phyloP scores from a whole-genome alignment of 2,888 invertebrate genomes.

The Tachystola acroxantha region DNA sequence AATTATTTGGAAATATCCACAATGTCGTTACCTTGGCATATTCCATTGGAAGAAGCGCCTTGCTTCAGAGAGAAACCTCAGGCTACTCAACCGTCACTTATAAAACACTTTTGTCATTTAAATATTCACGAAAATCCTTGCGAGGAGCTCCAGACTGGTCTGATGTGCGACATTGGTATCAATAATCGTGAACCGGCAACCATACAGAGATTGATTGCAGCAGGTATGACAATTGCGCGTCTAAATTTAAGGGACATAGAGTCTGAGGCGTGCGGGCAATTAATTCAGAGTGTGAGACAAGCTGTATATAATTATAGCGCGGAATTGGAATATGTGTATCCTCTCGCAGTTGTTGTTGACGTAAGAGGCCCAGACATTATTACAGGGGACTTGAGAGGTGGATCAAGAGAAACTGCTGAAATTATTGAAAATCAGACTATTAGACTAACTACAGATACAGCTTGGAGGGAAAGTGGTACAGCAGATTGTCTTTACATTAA shows the following conservation, averaged over 20 bases:
- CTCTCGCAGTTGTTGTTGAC: constrained; percentile 63
- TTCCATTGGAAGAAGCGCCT: constrained; percentile 51
- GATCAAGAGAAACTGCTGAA: constrained; percentile 49
- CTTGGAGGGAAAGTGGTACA: constrained; percentile 75
- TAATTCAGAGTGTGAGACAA: constrained; percentile 64
- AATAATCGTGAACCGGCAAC: constrained; percentile 51
- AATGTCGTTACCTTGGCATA: constrained; percentile 68
- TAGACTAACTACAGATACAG: constrained; percentile 68
- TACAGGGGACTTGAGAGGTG: constrained; percentile 61
- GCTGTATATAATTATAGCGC: constrained; percentile 69
- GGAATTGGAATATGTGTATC: constrained; percentile 66
- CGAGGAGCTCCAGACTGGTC: constrained; percentile 62
- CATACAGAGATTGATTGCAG: constrained; percentile 62
- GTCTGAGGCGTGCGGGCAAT: constrained; percentile 57
- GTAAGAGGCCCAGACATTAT: constrained; percentile 59
- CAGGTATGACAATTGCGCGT: constrained; percentile 68
- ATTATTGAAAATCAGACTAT: constrained; percentile 51
- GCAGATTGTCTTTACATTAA: constrained; percentile 74
- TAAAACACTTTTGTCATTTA: constrained; percentile 56
- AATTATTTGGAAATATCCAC: too few relatives aligned
- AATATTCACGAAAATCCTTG: constrained; percentile 53
- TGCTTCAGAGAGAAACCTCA: constrained; percentile 25
- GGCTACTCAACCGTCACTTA: constrained; percentile 35
- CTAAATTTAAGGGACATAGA: constrained; percentile 62
- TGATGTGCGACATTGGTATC: constrained; percentile 67